phyloP scores from a whole-genome alignment of 2,888 invertebrate species.

The Napeogenes inachia region DNA sequence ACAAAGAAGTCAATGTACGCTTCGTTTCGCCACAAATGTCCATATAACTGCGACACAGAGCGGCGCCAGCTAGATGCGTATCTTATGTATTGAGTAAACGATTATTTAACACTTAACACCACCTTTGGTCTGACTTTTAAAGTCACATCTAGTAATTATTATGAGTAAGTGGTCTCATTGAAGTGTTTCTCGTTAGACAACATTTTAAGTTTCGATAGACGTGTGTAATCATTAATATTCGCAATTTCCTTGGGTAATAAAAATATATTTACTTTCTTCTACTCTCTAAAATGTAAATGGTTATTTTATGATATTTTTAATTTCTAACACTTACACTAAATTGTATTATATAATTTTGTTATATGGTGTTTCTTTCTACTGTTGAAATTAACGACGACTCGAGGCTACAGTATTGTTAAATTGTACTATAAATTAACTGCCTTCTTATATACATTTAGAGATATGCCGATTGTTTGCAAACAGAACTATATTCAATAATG shows the following conservation, averaged over 20 bases:
- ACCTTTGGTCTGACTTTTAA: neutral
- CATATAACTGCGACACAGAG: neutral
- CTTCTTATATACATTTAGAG: neutral
- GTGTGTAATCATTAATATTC: neutral
- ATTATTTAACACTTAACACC: neutral
- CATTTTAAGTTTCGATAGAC: neutral
- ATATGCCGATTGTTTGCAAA: neutral
- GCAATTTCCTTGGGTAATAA: neutral
- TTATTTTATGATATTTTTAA: neutral
- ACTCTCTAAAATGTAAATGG: neutral
- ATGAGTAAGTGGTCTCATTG: too few relatives aligned
- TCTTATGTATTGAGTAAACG: neutral
- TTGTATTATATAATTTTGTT: too few relatives aligned
- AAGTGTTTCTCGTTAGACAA: neutral
- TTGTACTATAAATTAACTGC: neutral
- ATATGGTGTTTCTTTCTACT: too few relatives aligned
- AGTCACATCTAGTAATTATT: too few relatives aligned
- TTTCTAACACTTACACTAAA: neutral
- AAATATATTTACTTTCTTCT: constrained; percentile 5
- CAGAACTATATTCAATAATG: neutral
- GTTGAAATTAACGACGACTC: too few relatives aligned
- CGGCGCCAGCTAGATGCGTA: neutral
- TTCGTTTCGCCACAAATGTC: neutral
- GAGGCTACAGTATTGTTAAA: too few relatives aligned
- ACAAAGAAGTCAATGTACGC: neutral